Percentiles rank a stretch among this genome's conserved stretches.
These are phyloP conservation scores for Apodemia duryi DNA, from an alignment of 2,888 invertebrate genomes.

Conservation along the genomic window DNA sequence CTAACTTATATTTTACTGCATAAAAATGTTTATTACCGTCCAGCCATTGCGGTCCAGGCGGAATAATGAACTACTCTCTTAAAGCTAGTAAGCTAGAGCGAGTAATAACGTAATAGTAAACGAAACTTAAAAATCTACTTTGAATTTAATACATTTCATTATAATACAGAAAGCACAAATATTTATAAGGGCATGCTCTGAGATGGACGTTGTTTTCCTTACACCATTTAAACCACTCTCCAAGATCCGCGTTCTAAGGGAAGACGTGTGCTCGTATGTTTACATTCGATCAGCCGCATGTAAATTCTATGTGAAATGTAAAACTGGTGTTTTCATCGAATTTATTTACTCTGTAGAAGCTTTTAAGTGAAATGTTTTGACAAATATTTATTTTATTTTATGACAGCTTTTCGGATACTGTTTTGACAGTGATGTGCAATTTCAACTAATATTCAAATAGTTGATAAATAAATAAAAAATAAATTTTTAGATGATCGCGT, in stretches of 20 bases:
- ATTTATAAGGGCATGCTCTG: constrained; percentile 14
- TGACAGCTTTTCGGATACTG: not conserved
- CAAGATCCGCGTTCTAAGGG: constrained; percentile 45
- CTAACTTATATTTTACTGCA: too few species aligned
- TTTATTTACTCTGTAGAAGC: constrained; percentile 24
- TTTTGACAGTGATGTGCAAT: not conserved
- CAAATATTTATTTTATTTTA: constrained; percentile 19
- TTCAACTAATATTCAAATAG: not conserved
- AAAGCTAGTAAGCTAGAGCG: too few species aligned
- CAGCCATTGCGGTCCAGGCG: too few species aligned
- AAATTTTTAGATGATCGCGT: too few species aligned
- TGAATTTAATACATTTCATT: not conserved
- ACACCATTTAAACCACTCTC: constrained; percentile 42
- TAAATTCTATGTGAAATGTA: constrained; percentile 30
- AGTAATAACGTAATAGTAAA: too few species aligned
- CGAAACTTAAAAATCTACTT: not conserved
- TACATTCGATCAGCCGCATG: constrained; percentile 50
- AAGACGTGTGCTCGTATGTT: constrained; percentile 48
- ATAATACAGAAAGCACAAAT: constrained; percentile 6
- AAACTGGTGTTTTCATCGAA: constrained; percentile 29
- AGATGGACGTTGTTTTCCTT: constrained; percentile 43
- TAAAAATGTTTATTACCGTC: too few species aligned
- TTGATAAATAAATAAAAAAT: not conserved
- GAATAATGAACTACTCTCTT: too few species aligned
- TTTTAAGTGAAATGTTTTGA: constrained; percentile 23